Conservation (phyloP, 2,797 vertebrate species). For the Dromococcyx pavoninus region DNA sequence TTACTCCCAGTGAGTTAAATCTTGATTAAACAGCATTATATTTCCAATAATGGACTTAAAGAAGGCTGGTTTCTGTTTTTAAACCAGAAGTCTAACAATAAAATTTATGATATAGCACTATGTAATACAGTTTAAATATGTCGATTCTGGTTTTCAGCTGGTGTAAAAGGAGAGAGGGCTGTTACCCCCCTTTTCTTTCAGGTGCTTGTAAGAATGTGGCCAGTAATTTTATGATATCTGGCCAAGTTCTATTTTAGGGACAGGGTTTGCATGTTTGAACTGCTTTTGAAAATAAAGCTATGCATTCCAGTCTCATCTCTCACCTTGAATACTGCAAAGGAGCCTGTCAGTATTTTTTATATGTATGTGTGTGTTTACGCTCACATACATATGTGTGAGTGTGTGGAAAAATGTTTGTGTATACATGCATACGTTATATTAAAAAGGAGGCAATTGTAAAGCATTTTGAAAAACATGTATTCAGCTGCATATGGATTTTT, state of each 20-base stretch:
- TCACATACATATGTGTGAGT: neutral
- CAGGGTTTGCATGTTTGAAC: neutral
- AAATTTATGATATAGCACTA: neutral
- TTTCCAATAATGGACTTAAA: neutral
- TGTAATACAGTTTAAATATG: neutral
- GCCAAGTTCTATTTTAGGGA: neutral
- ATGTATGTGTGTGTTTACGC: neutral
- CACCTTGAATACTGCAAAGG: neutral
- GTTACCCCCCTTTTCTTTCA: neutral
- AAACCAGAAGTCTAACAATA: neutral
- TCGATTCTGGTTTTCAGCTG: neutral
- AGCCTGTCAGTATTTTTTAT: slow-evolving; percentile 18
- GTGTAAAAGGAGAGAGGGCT: neutral
- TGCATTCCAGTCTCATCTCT: slow-evolving; percentile 13
- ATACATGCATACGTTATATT: neutral
- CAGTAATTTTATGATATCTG: neutral
- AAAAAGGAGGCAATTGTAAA: neutral
- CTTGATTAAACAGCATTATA: neutral
- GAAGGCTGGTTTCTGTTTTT: neutral
- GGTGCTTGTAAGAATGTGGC: neutral
- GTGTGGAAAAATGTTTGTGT: neutral
- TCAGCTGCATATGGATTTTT: neutral
- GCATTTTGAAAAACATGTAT: neutral
- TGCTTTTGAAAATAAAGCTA: neutral
- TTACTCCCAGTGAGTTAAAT: neutral